Evolutionary conservation across 2,113 vertebrate species (phyloP).

Genomic region (Aramus guarauna): DNA sequence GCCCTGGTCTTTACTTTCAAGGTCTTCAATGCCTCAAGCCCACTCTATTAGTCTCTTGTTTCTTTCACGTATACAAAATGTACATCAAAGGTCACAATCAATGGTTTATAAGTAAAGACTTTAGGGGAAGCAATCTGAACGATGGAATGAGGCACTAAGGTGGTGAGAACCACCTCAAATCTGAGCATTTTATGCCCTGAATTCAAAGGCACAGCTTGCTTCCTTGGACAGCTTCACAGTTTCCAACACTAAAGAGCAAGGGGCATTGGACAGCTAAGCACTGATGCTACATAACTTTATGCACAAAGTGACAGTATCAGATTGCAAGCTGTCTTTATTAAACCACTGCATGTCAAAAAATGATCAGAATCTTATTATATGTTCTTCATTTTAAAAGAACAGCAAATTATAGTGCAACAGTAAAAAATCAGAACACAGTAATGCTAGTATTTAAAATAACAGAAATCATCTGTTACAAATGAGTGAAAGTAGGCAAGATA

Average conservation of each 20-base stretch:
- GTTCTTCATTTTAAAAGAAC: not conserved
- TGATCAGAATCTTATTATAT: not conserved
- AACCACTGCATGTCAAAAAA: not conserved
- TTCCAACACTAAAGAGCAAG: not conserved
- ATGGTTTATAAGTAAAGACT: not conserved
- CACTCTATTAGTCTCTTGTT: not conserved
- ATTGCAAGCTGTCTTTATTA: not conserved
- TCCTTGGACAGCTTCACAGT: not conserved
- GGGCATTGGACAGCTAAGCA: not conserved
- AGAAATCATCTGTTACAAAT: not conserved
- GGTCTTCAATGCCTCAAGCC: not conserved
- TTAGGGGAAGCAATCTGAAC: not conserved
- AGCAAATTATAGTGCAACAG: not conserved
- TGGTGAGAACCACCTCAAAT: not conserved
- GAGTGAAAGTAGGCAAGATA: not conserved
- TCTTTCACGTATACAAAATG: too few relatives aligned
- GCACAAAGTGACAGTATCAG: not conserved
- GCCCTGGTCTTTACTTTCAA: not conserved
- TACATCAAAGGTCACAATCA: not conserved
- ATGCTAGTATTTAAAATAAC: not conserved
- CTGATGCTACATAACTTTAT: not conserved
- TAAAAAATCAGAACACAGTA: not conserved
- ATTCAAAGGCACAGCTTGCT: not conserved
- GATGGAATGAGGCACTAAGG: not conserved
- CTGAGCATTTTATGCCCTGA: not conserved